Base-by-base conservation (phyloP, 2,113 vertebrate species). In the Lipotes vexillifer region DNA sequence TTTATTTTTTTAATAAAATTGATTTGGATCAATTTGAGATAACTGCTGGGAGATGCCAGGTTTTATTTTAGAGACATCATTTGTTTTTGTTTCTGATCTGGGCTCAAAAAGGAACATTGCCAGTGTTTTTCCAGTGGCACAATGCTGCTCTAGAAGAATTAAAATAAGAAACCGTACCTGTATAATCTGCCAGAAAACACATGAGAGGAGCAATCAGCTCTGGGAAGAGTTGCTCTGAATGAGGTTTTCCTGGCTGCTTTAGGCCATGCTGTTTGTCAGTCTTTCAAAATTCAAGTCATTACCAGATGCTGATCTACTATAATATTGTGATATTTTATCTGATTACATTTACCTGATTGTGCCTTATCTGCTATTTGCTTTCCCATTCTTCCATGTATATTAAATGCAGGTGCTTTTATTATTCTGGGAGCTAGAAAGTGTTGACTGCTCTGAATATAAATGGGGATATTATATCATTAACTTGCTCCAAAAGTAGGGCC, bases 381-480 rank as follows among this genome's bases (percentile, higher is more conserved):
- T 98, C 98, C 98, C 98, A 99, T 98, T 99, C 99, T 99, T 99
- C 97, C 97, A 98, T 99, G 99, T 99, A 99, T 99, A 99, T 99
- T 99, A 99, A 99, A 99, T 98, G 99, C 98, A 99, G 99, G 99
- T 99, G 98, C 98, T 99, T 99, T 99, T 99, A 99, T 99, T 99
- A 99, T 99, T 99, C 98, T 94, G 98, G 98, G 97, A 98, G 98
- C 97, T 98, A 96, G 97, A 98, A 98, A 98, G 97, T 98, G 98
- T 98, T 98, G 98, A 98, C 99, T 98, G 98, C 96, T 98, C 98
- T 99, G 99, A 99, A 99, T 99, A 99, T 99, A 99, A 99, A 99
- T 99, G 98, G 98, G 98, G 97, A 99, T 99, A 99, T 99, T 99
- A 99, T 99, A 99, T 99, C 98, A 99, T 99, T 99, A 99, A 98